Percentiles rank a stretch among this genome's conserved stretches.
Conservation (phyloP, 2,888 invertebrate genomes). For the Mamestra brassicae region DNA sequence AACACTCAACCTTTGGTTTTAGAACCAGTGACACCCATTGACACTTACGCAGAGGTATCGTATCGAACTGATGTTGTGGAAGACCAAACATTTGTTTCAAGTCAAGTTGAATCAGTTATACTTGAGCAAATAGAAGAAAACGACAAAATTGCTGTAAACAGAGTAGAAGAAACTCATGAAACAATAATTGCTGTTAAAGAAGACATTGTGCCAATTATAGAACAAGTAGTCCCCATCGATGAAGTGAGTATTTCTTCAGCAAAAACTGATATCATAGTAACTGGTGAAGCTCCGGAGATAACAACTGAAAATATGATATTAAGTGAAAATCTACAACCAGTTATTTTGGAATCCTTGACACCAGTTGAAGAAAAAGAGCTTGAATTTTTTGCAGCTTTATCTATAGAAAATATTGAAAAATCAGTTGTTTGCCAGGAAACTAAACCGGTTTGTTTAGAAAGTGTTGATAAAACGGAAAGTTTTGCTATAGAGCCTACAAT, state of each 20-base stretch:
- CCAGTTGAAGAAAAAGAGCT: conserved; percentile 8
- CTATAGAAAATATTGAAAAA: conserved; percentile 26
- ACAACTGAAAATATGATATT: background rate
- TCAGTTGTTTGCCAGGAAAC: conserved; percentile 10
- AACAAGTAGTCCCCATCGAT: background rate
- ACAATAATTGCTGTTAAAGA: conserved; percentile 16
- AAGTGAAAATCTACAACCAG: background rate
- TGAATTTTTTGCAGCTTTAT: background rate
- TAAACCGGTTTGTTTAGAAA: conserved; percentile 27
- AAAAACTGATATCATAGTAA: background rate
- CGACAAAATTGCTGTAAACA: background rate
- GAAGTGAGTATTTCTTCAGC: background rate
- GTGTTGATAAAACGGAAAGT: conserved; percentile 20
- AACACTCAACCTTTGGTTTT: conserved; percentile 16
- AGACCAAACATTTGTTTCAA: background rate
- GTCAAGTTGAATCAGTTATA: background rate
- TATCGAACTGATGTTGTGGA: background rate
- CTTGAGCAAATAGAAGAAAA: conserved; percentile 21
- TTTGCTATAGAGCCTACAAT: background rate
- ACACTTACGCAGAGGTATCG: background rate
- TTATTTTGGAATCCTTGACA: conserved; percentile 2
- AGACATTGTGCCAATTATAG: background rate
- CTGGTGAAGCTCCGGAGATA: background rate
- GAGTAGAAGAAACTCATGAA: background rate
- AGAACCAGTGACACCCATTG: background rate